Conservation (phyloP, 1,140 invertebrate genomes). For the Ceratosolen fusciceps region DNA sequence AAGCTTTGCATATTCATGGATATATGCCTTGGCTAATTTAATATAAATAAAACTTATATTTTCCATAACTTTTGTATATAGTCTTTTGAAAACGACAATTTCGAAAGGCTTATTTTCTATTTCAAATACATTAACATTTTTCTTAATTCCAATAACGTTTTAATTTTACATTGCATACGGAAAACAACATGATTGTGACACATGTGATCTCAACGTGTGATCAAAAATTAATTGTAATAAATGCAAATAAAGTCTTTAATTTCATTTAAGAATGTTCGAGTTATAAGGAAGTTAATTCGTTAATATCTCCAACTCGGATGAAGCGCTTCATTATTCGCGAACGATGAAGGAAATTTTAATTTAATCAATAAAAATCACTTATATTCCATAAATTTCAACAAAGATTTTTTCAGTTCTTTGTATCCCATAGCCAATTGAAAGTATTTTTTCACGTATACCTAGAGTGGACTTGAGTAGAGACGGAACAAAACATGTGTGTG, state of each 20-base stretch:
- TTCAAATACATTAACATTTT: background rate
- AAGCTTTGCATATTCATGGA: background rate
- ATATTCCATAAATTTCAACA: background rate
- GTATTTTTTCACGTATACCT: background rate
- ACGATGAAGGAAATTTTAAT: no score
- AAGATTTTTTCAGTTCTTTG: background rate
- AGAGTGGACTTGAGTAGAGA: background rate
- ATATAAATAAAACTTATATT: no score
- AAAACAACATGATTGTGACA: no score
- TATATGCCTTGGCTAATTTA: no score
- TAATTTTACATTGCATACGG: background rate
- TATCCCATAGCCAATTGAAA: background rate
- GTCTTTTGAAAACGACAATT: background rate
- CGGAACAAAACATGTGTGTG: background rate
- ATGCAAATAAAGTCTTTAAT: background rate
- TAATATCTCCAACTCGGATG: background rate
- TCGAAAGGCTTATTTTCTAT: background rate
- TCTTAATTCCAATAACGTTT: background rate
- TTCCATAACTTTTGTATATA: no score
- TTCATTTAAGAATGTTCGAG: background rate
- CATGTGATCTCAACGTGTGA: no score
- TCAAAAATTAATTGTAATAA: background rate
- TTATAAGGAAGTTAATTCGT: background rate
- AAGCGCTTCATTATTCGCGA: background rate
- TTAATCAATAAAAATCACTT: no score